phyloP scores from a whole-genome alignment of 1,140 invertebrate genomes.

The Olivierus martensii region DNA sequence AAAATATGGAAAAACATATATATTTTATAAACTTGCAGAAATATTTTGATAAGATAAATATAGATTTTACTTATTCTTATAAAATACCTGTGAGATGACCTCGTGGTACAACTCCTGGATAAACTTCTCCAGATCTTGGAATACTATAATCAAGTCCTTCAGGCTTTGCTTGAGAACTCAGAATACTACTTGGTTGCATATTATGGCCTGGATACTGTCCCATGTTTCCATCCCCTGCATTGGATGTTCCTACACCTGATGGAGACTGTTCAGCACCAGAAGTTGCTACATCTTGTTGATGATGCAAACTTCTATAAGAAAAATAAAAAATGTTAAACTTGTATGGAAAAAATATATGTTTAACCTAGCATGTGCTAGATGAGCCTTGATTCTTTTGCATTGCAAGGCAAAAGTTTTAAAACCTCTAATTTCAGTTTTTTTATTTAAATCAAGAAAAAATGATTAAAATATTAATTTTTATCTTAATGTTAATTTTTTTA shows the following conservation, averaged over 20 bases:
- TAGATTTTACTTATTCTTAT: too few species aligned
- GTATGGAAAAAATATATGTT: neutral
- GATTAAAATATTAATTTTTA: too few species aligned
- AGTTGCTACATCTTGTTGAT: slow-evolving; percentile 15
- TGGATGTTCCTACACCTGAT: neutral
- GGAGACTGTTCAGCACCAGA: slow-evolving; percentile 9
- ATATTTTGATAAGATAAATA: too few species aligned
- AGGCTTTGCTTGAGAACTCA: slow-evolving; percentile 22
- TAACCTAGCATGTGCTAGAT: too few species aligned
- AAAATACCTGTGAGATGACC: slow-evolving; percentile 13
- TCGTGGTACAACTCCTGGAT: slow-evolving; percentile 36
- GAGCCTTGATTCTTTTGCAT: neutral
- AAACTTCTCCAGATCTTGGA: slow-evolving; percentile 39
- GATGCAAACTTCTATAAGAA: slow-evolving; percentile 20
- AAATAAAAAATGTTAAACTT: slow-evolving; percentile 2
- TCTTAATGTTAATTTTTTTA: too few species aligned
- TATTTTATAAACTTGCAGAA: too few species aligned
- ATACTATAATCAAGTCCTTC: slow-evolving; percentile 52
- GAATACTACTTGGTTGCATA: slow-evolving; percentile 16
- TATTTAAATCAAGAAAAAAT: too few species aligned
- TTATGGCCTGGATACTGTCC: slow-evolving; percentile 16
- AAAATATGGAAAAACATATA: too few species aligned
- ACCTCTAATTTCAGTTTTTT: too few species aligned
- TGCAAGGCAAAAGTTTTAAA: too few species aligned
- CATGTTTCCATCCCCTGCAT: slow-evolving; percentile 6